Conservation (phyloP, 2,113 vertebrate species). For the Bagarius yarrelli region DNA sequence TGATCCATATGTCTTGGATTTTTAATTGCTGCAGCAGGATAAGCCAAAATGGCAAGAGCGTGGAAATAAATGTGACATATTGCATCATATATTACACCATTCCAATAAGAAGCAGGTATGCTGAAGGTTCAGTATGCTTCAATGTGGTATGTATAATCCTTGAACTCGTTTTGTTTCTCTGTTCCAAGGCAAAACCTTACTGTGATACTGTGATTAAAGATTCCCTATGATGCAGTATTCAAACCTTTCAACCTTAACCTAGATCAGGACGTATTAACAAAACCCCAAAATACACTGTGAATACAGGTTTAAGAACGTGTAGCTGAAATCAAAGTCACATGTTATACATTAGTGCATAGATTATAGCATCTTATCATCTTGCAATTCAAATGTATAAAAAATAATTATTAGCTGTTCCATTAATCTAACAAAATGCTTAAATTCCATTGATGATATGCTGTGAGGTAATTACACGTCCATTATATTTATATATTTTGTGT, state of each 20-base stretch:
- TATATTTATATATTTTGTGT: conserved; percentile 32
- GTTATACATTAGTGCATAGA: conserved; percentile 29
- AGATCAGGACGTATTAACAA: conserved; percentile 7
- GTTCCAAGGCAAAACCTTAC: conserved; percentile 7
- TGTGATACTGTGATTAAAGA: conserved; percentile 35
- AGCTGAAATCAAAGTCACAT: not conserved
- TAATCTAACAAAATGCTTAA: conserved; percentile 32
- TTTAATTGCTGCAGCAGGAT: conserved; percentile 33
- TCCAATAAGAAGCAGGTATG: not conserved
- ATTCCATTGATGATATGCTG: conserved; percentile 10
- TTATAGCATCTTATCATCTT: conserved; percentile 15
- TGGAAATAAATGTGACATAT: conserved; percentile 1
- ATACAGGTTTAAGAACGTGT: conserved; percentile 25
- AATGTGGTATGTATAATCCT: conserved; percentile 45
- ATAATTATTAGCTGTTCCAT: conserved; percentile 33
- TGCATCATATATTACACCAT: conserved; percentile 3
- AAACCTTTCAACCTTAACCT: conserved; percentile 20
- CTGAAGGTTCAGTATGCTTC: conserved; percentile 25
- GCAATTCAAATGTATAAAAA: conserved; percentile 26
- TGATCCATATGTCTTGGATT: conserved; percentile 32
- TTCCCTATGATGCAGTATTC: conserved; percentile 21
- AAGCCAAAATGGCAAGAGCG: not conserved
- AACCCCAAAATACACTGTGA: conserved; percentile 22
- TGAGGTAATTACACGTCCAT: conserved; percentile 32
- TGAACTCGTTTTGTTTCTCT: conserved; percentile 33